These are phyloP conservation scores for Tychaedon coryphoeus DNA, from an alignment of 2,113 vertebrate genomes.

Conservation along the genomic window DNA sequence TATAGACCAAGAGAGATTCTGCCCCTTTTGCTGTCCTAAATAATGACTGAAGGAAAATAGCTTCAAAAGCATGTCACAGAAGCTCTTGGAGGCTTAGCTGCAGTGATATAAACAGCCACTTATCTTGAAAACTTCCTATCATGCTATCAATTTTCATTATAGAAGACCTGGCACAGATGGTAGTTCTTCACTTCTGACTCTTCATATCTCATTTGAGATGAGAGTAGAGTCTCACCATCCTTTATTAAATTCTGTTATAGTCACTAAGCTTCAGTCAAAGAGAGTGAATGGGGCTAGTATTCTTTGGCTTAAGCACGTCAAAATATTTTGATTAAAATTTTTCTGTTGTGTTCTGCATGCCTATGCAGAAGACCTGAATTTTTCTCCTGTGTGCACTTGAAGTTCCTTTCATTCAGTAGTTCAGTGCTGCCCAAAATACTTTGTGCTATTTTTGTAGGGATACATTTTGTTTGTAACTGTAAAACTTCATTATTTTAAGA, in stretches of 20 bases:
- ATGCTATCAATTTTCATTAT: not conserved
- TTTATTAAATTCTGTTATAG: not conserved
- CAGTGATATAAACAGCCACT: not conserved
- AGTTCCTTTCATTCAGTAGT: not conserved
- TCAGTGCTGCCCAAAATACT: not conserved
- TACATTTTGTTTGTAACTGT: constrained; percentile 38
- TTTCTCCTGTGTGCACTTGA: not conserved
- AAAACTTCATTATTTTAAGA: constrained; percentile 42
- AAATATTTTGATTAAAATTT: not conserved
- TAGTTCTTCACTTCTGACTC: not conserved
- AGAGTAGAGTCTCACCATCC: not conserved
- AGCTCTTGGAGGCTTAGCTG: not conserved
- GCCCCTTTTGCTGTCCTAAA: not conserved
- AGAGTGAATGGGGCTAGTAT: not conserved
- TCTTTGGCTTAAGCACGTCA: not conserved
- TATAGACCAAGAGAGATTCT: not conserved
- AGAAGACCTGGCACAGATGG: not conserved
- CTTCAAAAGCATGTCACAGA: not conserved
- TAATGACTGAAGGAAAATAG: not conserved
- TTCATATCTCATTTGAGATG: not conserved
- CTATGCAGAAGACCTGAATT: not conserved
- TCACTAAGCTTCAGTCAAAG: not conserved
- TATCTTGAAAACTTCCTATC: not conserved
- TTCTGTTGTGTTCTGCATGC: not conserved
- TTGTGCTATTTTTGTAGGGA: not conserved